Percentiles rank a stretch among this genome's conserved stretches.
Evolutionary conservation across 1,140 invertebrate species (phyloP).

Genomic region (Bombyx mandarina): DNA sequence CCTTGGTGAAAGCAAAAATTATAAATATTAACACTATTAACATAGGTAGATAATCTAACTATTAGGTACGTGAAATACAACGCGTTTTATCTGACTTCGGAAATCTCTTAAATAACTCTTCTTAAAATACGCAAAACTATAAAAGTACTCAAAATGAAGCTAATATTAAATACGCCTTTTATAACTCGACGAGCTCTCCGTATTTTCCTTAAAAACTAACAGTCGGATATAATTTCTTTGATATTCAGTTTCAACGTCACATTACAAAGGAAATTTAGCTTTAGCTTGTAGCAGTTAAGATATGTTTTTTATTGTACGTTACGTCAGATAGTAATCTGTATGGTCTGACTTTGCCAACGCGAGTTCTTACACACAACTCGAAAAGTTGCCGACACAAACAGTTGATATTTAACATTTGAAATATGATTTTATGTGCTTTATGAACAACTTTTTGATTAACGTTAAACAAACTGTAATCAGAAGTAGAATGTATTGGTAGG

Average conservation of each 20-base stretch:
- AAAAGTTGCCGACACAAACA: slow-evolving; percentile 1
- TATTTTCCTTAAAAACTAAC: slow-evolving; percentile 12
- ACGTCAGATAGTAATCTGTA: slow-evolving; percentile 4
- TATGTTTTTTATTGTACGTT: neutral
- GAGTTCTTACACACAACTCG: slow-evolving; percentile 4
- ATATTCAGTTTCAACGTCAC: slow-evolving; percentile 6
- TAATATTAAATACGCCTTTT: neutral
- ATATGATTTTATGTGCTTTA: too few species aligned
- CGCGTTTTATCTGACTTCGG: neutral
- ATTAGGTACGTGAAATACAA: neutral
- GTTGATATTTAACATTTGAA: neutral
- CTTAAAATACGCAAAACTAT: too few species aligned
- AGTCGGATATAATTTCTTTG: slow-evolving; percentile 9
- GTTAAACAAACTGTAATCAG: too few species aligned
- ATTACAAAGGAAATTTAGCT: neutral
- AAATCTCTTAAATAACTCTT: too few species aligned
- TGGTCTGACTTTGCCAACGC: slow-evolving; percentile 3
- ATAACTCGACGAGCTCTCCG: slow-evolving; percentile 9
- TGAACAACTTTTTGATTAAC: too few species aligned
- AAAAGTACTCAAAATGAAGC: too few species aligned
- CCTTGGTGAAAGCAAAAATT: neutral
- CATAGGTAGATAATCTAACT: slow-evolving; percentile 1
- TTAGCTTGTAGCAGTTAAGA: neutral
- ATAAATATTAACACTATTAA: neutral
- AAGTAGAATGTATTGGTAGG: too few species aligned